Conservation (phyloP, 1,140 invertebrate species). For the Zeugodacus cucurbitae region DNA sequence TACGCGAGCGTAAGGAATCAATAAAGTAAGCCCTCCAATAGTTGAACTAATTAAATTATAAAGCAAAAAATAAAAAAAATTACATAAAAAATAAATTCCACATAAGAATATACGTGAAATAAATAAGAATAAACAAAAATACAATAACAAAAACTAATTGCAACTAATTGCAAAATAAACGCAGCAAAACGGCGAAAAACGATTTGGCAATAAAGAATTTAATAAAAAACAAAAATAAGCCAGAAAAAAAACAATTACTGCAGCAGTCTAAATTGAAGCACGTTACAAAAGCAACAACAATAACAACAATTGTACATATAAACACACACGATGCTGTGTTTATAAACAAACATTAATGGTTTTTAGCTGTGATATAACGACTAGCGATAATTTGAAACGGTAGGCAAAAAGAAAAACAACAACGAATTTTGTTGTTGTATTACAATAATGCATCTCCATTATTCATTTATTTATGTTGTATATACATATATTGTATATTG, state of each 20-base stretch:
- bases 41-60: neutral
- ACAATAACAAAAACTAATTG: neutral
- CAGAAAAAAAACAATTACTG: neutral
- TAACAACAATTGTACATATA: neutral
- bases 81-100: neutral
- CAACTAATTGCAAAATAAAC: neutral
- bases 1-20: neutral
- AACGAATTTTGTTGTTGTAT: neutral
- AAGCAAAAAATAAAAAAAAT: neutral
- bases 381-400: slow-evolving; percentile 31
- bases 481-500: neutral
- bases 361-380: slow-evolving; percentile 41
- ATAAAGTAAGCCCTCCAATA: slow-evolving; percentile 29
- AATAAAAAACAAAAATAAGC: neutral
- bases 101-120: neutral
- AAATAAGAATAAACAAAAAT: neutral
- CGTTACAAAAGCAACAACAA: neutral
- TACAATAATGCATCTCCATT: neutral
- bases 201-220: neutral
- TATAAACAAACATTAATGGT: slow-evolving; percentile 39
- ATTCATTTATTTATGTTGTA: neutral
- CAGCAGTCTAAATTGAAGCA: neutral
- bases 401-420: neutral
- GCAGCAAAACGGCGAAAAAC: neutral
- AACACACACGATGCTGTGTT: neutral